Evolutionary conservation across 1,140 invertebrate genomes (phyloP), one percentile per base, ranked within the genome.

Genomic region (Lepidostoma basale): DNA sequence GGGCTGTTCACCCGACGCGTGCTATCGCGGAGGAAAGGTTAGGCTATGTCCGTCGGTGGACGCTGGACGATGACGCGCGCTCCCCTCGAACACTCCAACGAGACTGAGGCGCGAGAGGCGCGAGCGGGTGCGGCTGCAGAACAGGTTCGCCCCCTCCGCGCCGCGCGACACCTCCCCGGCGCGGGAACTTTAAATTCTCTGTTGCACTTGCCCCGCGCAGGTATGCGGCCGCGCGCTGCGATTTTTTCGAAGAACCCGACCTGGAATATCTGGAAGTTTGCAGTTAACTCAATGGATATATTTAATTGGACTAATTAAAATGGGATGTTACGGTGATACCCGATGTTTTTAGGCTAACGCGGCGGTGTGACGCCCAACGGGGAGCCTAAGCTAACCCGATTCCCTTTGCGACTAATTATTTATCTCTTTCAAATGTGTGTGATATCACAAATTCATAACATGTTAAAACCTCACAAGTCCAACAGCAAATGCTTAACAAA

Each of bases 191-290:
- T 47, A 49, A 72, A 69, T 72, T 67, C 62, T 40, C 23, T 22
- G 36, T 54, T 68, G 62, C 66, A 68, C 66, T 66, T 56, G 58
- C 44, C 65, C 28, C 54, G 65, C 60, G 52, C 54, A 68, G 70
- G 65, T 68, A 68, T 72, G 66, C 40, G 63, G 39, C 33, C 60
- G 58, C 67, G 40, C 62, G 47, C 65, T 20, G 56, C 56, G 39
- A 69, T 69, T 73, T 69, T 67, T 73, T 73, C 67, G 67, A 67
- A 49, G 71, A 69, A 73, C 56, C 42, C 62, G 28, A 16, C 62
- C 52, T 42, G 54, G 58, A 67, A 62, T 72, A 66, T 72, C 59
- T 49, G 54, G 67, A 62, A 68, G 56, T 60, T 62, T 67, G 54
- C 28, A 60, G 26, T 60, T 60, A 60, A 42, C 56, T 64, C 47